phyloP scores from a whole-genome alignment of 2,113 vertebrate genomes.

The Engystomops pustulosus region DNA sequence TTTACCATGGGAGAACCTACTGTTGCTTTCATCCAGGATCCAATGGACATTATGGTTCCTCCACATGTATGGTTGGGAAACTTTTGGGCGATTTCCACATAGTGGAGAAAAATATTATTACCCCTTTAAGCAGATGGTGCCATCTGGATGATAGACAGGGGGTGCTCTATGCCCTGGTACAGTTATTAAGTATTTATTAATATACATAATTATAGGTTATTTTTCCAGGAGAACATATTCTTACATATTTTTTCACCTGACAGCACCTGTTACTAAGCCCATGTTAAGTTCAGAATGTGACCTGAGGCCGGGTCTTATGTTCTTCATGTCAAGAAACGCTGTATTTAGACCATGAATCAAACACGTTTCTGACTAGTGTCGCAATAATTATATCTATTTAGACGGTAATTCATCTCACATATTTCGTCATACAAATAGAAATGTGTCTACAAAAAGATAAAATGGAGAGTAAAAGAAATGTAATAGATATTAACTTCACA shows the following conservation, averaged over 20 bases:
- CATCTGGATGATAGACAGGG: too few relatives aligned
- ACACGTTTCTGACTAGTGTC: background rate
- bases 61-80: too few relatives aligned
- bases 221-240: too few relatives aligned
- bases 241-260: too few relatives aligned
- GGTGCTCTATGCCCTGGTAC: too few relatives aligned
- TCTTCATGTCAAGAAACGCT: background rate
- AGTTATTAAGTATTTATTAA: too few relatives aligned
- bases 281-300: background rate
- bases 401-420: background rate
- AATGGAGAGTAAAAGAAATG: background rate
- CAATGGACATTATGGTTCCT: too few relatives aligned
- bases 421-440: background rate
- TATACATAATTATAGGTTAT: too few relatives aligned
- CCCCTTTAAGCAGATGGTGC: too few relatives aligned
- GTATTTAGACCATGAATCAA: background rate
- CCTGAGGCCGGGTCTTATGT: background rate
- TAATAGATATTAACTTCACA: too few relatives aligned
- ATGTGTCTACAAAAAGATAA: background rate
- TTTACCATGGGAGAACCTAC: background rate
- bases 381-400: background rate
- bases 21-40: constrained; percentile 13
- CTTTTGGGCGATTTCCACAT: too few relatives aligned
- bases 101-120: too few relatives aligned
- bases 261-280: background rate